Conservation (phyloP, 2,113 vertebrate genomes). For the Barbus barbus region DNA sequence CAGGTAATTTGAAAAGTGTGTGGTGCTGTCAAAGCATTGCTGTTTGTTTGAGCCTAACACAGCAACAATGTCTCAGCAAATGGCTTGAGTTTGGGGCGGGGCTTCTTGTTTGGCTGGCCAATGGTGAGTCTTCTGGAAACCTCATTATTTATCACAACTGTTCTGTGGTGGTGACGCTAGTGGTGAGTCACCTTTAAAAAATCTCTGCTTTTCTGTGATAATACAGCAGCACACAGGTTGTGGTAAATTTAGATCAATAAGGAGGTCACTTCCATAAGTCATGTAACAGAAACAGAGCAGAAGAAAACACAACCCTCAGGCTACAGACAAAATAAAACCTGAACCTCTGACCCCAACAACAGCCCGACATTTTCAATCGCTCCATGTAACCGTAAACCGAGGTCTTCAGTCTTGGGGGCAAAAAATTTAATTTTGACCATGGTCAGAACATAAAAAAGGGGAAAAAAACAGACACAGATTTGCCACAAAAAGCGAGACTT, state of each 20-base stretch:
- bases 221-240: background rate
- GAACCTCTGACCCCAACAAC: conserved; percentile 2
- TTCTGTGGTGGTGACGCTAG: background rate
- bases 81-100: background rate
- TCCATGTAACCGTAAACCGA: background rate
- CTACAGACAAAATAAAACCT: conserved; percentile 27
- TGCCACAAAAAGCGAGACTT: background rate
- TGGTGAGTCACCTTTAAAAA: background rate
- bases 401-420: background rate
- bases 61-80: background rate
- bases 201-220: background rate
- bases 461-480: background rate
- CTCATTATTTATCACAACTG: background rate
- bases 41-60: background rate
- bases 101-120: background rate
- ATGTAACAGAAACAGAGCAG: background rate
- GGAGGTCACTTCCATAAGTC: conserved; percentile 20
- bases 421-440: background rate
- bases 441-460: background rate
- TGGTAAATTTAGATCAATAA: conserved; percentile 32
- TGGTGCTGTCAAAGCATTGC: background rate
- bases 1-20: background rate
- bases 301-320: background rate
- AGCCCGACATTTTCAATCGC: background rate
- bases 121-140: background rate